A percentile compares a stretch with the other conserved stretches of the same genome.
Conservation (phyloP, 2,113 vertebrate species). For the Esox niger region DNA sequence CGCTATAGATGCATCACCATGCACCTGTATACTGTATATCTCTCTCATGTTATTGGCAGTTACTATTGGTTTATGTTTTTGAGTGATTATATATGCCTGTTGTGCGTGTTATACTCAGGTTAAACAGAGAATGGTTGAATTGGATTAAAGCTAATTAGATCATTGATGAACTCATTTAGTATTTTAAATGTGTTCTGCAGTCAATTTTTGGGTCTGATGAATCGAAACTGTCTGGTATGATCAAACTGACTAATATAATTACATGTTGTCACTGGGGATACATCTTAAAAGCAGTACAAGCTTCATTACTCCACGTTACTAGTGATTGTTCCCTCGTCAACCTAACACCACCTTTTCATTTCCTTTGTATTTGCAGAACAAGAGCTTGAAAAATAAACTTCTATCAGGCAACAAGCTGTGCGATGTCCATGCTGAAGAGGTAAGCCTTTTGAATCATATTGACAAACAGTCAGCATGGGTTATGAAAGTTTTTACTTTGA, state of each 20-base stretch:
- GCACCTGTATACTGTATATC: background rate
- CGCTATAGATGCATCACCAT: background rate
- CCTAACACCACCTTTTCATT: constrained; percentile 4
- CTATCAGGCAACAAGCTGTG: constrained; percentile 94
- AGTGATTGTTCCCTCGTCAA: background rate
- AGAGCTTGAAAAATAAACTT: constrained; percentile 97
- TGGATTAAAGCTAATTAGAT: constrained; percentile 33
- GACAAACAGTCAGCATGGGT: background rate
- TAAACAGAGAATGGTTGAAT: constrained; percentile 11
- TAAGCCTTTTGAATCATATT: constrained; percentile 57
- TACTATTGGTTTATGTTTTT: background rate
- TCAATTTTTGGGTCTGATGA: constrained; percentile 14
- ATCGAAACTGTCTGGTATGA: constrained; percentile 13
- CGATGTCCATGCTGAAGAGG: constrained; percentile 93
- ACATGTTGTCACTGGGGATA: constrained; percentile 12
- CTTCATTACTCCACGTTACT: background rate
- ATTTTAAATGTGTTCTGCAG: constrained; percentile 19
- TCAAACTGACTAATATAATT: constrained; percentile 13
- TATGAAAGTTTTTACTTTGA: too few relatives aligned
- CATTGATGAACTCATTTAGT: constrained; percentile 40
- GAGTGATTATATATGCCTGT: constrained; percentile 21
- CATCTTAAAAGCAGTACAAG: constrained; percentile 5
- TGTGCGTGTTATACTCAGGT: background rate
- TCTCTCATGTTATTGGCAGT: constrained; percentile 7
- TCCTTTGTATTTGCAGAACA: constrained; percentile 79